These are phyloP conservation scores for Oegoconia quadripuncta DNA, from an alignment of 2,888 invertebrate genomes.

Conservation along the genomic window DNA sequence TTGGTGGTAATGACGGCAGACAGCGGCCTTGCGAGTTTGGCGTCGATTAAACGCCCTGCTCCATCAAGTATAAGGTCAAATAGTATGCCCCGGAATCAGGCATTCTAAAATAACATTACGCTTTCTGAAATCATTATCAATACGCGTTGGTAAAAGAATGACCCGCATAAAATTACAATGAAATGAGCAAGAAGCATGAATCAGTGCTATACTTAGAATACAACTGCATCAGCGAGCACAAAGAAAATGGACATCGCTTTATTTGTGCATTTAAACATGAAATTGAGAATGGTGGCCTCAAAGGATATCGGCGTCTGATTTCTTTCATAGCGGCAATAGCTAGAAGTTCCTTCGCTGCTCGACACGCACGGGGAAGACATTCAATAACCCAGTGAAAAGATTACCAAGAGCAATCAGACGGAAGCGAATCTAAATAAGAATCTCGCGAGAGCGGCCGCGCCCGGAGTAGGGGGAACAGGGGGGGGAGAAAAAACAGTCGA, in stretches of 20 bases:
- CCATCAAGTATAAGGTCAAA: no score
- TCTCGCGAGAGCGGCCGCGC: constrained; percentile 73
- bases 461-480: constrained; percentile 46
- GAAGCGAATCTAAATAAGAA: constrained; percentile 80
- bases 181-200: no score
- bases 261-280: constrained; percentile 43
- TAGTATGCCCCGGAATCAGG: no score
- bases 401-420: constrained; percentile 79
- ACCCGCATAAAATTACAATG: no score
- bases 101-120: no score
- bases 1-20: constrained; percentile 30
- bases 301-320: constrained; percentile 53
- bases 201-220: no score
- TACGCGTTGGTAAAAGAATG: no score
- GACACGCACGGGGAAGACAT: constrained; percentile 75
- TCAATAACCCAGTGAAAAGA: constrained; percentile 79
- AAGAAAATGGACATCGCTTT: constrained; percentile 44
- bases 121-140: no score
- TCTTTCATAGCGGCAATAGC: constrained; percentile 44
- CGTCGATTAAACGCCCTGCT: no score
- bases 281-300: constrained; percentile 46
- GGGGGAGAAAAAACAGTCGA: constrained; percentile 66
- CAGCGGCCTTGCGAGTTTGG: constrained; percentile 14
- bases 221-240: no score
- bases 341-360: constrained; percentile 50